Base-by-base conservation (phyloP, 1,140 invertebrate species). In the Pseudomyrmex gracilis region DNA sequence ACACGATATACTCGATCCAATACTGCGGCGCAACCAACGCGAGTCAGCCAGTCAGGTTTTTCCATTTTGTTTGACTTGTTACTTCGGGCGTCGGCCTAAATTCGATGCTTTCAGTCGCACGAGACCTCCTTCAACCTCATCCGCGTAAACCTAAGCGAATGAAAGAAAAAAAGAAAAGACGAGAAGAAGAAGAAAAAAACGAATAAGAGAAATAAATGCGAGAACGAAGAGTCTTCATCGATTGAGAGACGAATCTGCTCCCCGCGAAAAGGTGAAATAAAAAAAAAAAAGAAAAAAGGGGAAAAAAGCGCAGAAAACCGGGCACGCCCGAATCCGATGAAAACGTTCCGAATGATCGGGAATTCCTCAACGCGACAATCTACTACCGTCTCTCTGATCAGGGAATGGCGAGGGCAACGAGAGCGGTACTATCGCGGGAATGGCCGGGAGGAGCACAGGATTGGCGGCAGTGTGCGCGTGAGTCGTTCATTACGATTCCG, bases 401-500 rank as follows among this genome's bases (percentile, higher is more conserved):
- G 34, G 1, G 68, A 12, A 34, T 4, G n/a, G 57, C 15, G 47
- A 17, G 45, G 70, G 57, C 51, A 84, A n/a, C 43, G 58, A 60
- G 47, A 47, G 22, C 12, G 45, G 55, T 22, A 34, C 61, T 57
- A 57, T 20, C 47, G 8, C 20, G 76, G 66, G 53, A 22, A 80
- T 58, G 76, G 74, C 34, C 20, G 66, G 43, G 66, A n/a, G 2
- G 53, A 55, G 13, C n/a, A 8, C n/a, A 8, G 61, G 82, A 66
- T 77, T 57, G 60, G 63, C 60, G 51, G 73, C 73, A 58, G 43
- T 49, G 43, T 49, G 73, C 74, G 61, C 80, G 73, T 47, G 73
- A 60, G 67, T 61, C 68, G 82, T 87, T 87, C 82, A 73, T 84
- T 87, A 84, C 86, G 63, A 86, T 76, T 47, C 57, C 68, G 70